Percentiles rank a stretch among this genome's conserved stretches.
Evolutionary conservation across 1,140 invertebrate species (phyloP).

Genomic region (Linepithema humile): DNA sequence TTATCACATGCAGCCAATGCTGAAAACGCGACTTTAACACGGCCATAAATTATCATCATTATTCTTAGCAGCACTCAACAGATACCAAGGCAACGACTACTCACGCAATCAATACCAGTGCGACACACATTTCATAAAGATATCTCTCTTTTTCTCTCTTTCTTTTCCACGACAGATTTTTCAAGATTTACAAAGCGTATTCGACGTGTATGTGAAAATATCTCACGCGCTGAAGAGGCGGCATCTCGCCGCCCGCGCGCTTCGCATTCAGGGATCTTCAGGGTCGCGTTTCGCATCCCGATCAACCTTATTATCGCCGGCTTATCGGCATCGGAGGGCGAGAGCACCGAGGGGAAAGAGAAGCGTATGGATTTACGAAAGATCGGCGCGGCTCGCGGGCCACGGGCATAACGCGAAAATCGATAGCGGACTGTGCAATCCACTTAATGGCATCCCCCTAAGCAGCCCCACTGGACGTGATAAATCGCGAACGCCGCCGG

Average conservation of each 20-base stretch:
- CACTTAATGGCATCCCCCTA: slow-evolving; percentile 69
- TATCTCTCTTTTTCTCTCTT: background rate
- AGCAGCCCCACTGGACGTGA: slow-evolving; percentile 64
- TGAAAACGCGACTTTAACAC: slow-evolving; percentile 1
- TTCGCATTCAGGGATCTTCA: background rate
- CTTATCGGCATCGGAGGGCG: background rate
- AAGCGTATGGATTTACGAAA: slow-evolving; percentile 44
- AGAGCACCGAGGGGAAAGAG: background rate
- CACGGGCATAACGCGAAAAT: slow-evolving; percentile 48
- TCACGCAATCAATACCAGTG: background rate
- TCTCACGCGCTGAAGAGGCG: background rate
- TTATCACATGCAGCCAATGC: background rate
- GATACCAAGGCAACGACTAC: background rate
- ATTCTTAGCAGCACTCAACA: background rate
- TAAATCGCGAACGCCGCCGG: slow-evolving; percentile 62
- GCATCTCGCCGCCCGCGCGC: background rate
- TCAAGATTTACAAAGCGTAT: background rate
- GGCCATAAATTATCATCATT: slow-evolving; percentile 29
- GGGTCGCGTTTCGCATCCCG: slow-evolving; percentile 6
- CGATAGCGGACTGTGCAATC: slow-evolving; percentile 67
- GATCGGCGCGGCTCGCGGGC: slow-evolving; percentile 53
- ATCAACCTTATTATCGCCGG: slow-evolving; percentile 35
- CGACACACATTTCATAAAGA: background rate
- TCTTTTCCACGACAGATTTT: background rate
- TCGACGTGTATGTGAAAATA: slow-evolving; percentile 1